A percentile compares a stretch with the other conserved stretches of the same genome.
Evolutionary conservation across 1,140 invertebrate genomes (phyloP).

Genomic region (Physella acuta): DNA sequence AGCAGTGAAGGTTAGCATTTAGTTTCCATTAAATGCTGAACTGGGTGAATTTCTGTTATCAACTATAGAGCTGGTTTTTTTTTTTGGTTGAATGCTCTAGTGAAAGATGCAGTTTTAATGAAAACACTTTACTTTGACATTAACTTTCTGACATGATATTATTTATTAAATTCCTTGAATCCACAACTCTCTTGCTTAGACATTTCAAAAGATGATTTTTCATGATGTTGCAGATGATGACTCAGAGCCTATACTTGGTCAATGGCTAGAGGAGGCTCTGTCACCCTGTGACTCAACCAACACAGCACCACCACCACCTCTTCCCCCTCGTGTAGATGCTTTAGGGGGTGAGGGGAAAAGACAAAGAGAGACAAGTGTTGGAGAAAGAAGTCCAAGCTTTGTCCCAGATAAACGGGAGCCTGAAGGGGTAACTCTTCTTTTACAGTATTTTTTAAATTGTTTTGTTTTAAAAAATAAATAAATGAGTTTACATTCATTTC

Average conservation of each 20-base stretch:
- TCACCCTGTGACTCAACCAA: constrained; percentile 67
- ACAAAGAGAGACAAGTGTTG: constrained; percentile 39
- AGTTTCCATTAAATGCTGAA: no score
- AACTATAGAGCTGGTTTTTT: neutral
- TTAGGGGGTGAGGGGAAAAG: constrained; percentile 35
- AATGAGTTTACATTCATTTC: no score
- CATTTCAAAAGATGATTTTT: no score
- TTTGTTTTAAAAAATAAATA: no score
- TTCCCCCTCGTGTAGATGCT: constrained; percentile 41
- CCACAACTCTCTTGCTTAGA: no score
- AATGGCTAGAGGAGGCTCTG: constrained; percentile 90
- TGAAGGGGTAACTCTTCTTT: constrained; percentile 70
- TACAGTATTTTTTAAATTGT: neutral
- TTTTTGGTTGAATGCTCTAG: no score
- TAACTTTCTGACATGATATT: no score
- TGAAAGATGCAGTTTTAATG: no score
- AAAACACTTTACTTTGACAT: no score
- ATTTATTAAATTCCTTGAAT: no score
- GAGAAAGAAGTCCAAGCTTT: constrained; percentile 61
- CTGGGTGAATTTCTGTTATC: no score
- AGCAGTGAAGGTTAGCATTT: constrained; percentile 85
- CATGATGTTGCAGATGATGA: constrained; percentile 76
- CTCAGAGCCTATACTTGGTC: constrained; percentile 85
- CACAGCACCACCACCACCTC: constrained; percentile 50
- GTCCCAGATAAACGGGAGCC: constrained; percentile 89